Base-by-base conservation (phyloP, 2,888 invertebrate genomes). In the Hyposoter dolosus region DNA sequence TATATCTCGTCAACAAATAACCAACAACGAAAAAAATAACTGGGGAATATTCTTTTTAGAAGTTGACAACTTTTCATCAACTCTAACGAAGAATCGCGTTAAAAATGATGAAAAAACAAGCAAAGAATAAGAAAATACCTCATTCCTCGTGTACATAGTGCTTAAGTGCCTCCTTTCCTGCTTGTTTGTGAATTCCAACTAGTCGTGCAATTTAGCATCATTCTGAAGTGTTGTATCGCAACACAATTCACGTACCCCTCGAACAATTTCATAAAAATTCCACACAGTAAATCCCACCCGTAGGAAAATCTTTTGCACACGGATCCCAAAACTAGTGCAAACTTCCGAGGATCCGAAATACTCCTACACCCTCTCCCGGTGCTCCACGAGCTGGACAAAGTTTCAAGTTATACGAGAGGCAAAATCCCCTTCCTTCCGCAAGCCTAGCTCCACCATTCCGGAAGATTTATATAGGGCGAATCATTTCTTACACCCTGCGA, bases 161-260 rank as follows among this genome's bases (percentile, higher is more conserved):
- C 60, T 60, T 6, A 15, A 60, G 56, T 60, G 0, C 12, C 12
- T 12, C 60, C 60, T 28, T 60, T 40, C 15, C 47, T 35, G 19
- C 56, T 19, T 40, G 35, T 32, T 47, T 23, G 60, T 15, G 60
- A 15, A 60, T 28, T 60, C 28, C 1, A 60, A 60, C 28, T 60
- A 60, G 92, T 92, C 89, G 89, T 88, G 77, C 91, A 92, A 92
- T 92, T 28, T 91, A 91, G 91, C 90, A 88, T 91, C 90, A 90
- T 92, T 93, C 91, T 90, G 90, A 88, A 91, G 91, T 91, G 89
- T 92, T 89, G 89, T 88, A 89, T 89, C 89, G 87, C 76, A 82
- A 69, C 69, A 82, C 85, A 88, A 88, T 87, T 72, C 78, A 32
- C 63, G 74, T 66, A 47, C 32, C 68, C 69, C 60, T 66, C 40